Base-by-base conservation (phyloP, 2,797 vertebrate species). In the Gadopsis marmoratus region DNA sequence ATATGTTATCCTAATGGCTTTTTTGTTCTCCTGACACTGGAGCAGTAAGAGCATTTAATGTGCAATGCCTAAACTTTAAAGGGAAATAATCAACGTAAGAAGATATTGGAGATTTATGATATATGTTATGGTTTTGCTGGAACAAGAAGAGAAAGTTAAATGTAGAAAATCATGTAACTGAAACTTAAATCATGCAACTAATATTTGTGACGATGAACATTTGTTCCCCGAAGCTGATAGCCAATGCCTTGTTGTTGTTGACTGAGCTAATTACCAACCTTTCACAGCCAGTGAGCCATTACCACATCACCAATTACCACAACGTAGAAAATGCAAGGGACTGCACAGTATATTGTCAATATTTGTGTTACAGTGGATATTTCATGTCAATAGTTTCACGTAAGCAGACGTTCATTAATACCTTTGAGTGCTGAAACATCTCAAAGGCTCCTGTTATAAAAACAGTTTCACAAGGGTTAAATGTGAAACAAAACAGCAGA, bases 401-500 rank as follows among this genome's bases (percentile, higher is more conserved):
- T 47, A 29, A 35, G 37, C 35, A 39, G 48, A 79, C 0, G 0
- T 63, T 65, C 26, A 60, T 63, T 53, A 48, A 55, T 65, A 63
- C 29, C 41, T 33, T 43, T 45, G 0, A 60, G 16, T 17, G 29
- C 19, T 51, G 5, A 72, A 55, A 69, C 26, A 55, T 23, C 39
- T 58, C 23, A 63, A 66, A 17, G 19, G 10, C 26, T 62, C 41
- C 2, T 75, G 8, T 55, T 64, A 41, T 64, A 68, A 72, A 70
- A 76, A 69, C 56, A 29, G 19, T 78, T 77, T 74, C n/a, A 71
- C 50, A 73, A 16, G 41, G 47, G 71, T 83, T 78, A 55, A 73
- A 84, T 58, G 79, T 81, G 67, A 78, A 78, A 83, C 26, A 73
- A 86, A 84, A 76, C 71, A 88, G 64, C 73, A 84, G 71, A 80